Evolutionary conservation across 2,888 invertebrate genomes (phyloP).

Genomic region (Apeira syringaria): DNA sequence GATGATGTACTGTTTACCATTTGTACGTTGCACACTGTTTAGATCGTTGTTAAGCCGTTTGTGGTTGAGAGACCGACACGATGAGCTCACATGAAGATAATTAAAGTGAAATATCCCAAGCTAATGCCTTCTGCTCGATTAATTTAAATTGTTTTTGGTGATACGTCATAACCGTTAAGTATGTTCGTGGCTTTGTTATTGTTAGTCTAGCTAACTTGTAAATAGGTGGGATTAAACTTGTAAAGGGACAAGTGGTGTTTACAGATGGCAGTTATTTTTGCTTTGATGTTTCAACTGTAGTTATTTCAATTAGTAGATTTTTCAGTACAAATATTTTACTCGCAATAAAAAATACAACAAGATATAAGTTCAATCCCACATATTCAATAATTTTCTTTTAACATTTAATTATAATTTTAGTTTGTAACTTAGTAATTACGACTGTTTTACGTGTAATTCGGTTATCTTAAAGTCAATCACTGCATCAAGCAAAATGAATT

Average conservation of each 20-base stretch:
- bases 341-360: no score
- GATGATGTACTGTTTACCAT: not conserved
- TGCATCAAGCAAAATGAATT: no score
- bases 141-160: conserved; percentile 20
- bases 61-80: conserved; percentile 28
- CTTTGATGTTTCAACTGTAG: not conserved
- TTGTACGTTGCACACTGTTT: conserved; percentile 10
- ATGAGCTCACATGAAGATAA: conserved; percentile 34
- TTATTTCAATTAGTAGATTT: no score
- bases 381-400: no score
- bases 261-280: not conserved
- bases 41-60: conserved; percentile 22
- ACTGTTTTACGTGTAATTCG: no score
- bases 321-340: no score
- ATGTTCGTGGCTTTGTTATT: not conserved
- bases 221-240: conserved; percentile 1
- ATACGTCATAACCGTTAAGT: conserved; percentile 16
- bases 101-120: conserved; percentile 28
- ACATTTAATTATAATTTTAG: no score
- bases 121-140: conserved; percentile 17
- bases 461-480: no score
- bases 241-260: not conserved
- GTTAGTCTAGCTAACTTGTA: conserved; percentile 2
- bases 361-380: no score
- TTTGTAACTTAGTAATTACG: no score